A percentile compares a stretch with the other conserved stretches of the same genome.
phyloP scores from a whole-genome alignment of 2,888 invertebrate species.

The Bursaphelenchus okinawaensis region DNA sequence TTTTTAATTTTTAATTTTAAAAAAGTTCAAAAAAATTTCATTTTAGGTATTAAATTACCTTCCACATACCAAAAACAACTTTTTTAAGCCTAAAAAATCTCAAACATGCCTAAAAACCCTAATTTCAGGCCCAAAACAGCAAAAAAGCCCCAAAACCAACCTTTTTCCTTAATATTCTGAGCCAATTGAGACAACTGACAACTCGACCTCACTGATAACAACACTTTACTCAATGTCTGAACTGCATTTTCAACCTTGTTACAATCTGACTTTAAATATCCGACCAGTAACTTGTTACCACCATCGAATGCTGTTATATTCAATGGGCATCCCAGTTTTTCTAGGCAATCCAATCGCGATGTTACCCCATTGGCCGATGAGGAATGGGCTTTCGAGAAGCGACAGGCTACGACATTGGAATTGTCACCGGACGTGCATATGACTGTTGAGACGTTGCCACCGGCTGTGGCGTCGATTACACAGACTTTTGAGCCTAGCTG shows the following conservation, averaged over 20 bases:
- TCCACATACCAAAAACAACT: too few relatives aligned
- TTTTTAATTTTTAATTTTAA: too few relatives aligned
- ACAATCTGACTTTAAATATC: background rate
- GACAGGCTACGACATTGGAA: conserved; percentile 11
- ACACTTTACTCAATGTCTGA: background rate
- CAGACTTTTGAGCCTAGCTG: conserved; percentile 24
- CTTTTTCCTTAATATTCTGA: conserved; percentile 15
- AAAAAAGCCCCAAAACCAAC: conserved; percentile 1
- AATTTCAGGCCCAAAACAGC: too few relatives aligned
- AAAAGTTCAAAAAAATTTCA: too few relatives aligned
- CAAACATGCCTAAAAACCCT: too few relatives aligned
- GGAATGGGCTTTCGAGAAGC: conserved; percentile 1
- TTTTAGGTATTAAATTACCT: too few relatives aligned
- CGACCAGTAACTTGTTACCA: conserved; percentile 11
- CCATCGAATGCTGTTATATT: conserved; percentile 5
- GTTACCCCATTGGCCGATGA: background rate
- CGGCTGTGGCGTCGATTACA: conserved; percentile 27
- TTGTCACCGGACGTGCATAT: conserved; percentile 10
- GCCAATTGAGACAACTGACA: conserved; percentile 7
- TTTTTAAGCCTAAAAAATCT: too few relatives aligned
- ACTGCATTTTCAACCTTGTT: background rate
- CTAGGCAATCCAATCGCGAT: conserved; percentile 6
- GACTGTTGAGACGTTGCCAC: conserved; percentile 18
- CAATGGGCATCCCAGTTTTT: conserved; percentile 18
- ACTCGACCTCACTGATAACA: background rate